phyloP scores from a whole-genome alignment of 2,888 invertebrate species.

The Scelioninae gen. 1 region DNA sequence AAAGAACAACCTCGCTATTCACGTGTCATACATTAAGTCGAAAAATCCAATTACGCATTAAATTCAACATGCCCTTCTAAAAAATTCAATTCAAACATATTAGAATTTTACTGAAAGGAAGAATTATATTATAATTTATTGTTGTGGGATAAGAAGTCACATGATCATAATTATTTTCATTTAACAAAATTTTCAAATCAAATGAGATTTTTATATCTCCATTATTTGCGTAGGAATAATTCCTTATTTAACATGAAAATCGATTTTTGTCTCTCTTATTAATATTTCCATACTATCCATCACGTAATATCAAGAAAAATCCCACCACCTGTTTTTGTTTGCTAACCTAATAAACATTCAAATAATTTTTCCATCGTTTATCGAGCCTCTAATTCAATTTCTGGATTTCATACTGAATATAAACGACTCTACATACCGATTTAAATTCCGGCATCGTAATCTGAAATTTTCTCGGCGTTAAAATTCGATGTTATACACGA shows the following conservation, averaged over 20 bases:
- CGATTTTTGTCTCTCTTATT: no score
- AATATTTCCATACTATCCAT: no score
- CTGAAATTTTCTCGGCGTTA: constrained; percentile 43
- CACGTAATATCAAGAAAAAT: no score
- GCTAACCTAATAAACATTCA: constrained; percentile 47
- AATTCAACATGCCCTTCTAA: constrained; percentile 40
- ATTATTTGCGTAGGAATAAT: no score
- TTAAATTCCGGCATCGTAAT: constrained; percentile 53
- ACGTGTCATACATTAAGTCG: constrained; percentile 58
- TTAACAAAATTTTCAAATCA: no score
- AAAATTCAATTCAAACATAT: no score
- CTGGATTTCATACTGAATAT: constrained; percentile 55
- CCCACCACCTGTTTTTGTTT: constrained; percentile 25
- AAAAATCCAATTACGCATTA: constrained; percentile 62
- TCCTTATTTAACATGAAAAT: no score
- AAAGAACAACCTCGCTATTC: constrained; percentile 57
- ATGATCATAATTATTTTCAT: no score
- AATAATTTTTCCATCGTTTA: constrained; percentile 53
- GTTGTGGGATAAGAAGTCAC: no score
- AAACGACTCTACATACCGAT: constrained; percentile 43
- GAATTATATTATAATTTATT: no score
- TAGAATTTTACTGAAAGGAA: no score
- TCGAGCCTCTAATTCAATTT: constrained; percentile 47
- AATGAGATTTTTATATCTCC: no score
- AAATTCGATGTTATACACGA: constrained; percentile 45